Evolutionary conservation across 1,140 invertebrate genomes (phyloP).

Genomic region (Heliconius himera): DNA sequence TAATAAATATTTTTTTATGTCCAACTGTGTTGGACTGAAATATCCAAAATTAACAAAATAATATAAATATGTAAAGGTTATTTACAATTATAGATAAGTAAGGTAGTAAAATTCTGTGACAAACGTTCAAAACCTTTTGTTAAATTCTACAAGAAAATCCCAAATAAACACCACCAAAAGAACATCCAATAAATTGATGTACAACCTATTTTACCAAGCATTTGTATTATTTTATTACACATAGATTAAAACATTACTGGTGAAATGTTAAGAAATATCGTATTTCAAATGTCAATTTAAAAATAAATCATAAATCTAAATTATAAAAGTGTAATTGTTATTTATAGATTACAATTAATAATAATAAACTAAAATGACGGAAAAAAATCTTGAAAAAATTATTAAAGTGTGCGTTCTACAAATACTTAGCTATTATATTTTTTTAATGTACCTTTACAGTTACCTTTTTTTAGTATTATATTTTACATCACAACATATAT

Average conservation of each 20-base stretch:
- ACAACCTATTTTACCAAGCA: neutral
- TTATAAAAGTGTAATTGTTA: neutral
- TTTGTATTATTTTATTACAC: neutral
- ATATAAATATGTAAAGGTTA: no score
- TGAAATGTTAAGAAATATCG: neutral
- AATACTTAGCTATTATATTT: neutral
- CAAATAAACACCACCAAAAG: no score
- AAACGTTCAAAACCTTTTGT: no score
- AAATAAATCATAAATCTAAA: neutral
- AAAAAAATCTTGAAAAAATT: conserved; percentile 48
- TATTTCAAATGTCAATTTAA: neutral
- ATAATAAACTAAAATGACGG: conserved; percentile 41
- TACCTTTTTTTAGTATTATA: neutral
- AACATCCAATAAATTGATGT: neutral
- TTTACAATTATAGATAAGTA: neutral
- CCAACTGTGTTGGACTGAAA: no score
- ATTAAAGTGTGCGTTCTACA: conserved; percentile 50
- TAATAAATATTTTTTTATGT: no score
- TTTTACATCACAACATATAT: conserved; percentile 1
- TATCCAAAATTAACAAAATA: no score
- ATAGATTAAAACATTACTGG: neutral
- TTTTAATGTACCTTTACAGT: no score
- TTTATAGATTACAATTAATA: neutral
- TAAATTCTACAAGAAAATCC: no score
- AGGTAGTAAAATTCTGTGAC: neutral